Evolutionary conservation across 2,113 vertebrate species (phyloP).

Genomic region (Paramisgurnus dabryanus): DNA sequence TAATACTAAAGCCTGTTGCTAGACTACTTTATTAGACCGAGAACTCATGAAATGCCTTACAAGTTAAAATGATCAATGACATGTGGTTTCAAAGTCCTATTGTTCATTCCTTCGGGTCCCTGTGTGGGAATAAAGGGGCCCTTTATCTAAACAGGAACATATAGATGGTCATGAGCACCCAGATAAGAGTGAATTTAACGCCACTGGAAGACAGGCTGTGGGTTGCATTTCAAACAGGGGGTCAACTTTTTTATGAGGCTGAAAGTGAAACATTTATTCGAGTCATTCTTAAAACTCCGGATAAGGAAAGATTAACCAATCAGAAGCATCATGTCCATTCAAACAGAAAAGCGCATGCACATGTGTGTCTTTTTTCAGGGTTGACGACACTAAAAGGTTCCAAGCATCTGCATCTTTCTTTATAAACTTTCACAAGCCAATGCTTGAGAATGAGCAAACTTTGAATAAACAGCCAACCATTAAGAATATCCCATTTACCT

Average conservation of each 20-base stretch:
- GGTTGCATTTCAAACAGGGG: slow-evolving; percentile 61
- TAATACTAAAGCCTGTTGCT: no score
- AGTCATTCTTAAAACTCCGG: slow-evolving; percentile 62
- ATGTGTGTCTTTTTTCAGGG: slow-evolving; percentile 52
- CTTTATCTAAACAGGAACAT: slow-evolving; percentile 51
- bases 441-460: slow-evolving; percentile 35
- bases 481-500: slow-evolving; percentile 16
- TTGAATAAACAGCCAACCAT: slow-evolving; percentile 10
- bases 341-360: slow-evolving; percentile 14
- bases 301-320: slow-evolving; percentile 26
- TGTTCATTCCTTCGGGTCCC: slow-evolving; percentile 46
- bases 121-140: slow-evolving; percentile 44
- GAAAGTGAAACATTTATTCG: slow-evolving; percentile 64
- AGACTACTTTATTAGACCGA: background rate
- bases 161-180: slow-evolving; percentile 42
- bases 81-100: slow-evolving; percentile 42
- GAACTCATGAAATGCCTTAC: background rate
- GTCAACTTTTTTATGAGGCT: slow-evolving; percentile 69
- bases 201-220: slow-evolving; percentile 11
- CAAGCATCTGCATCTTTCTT: slow-evolving; percentile 39
- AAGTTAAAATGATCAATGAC: slow-evolving; percentile 24
- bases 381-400: slow-evolving; percentile 34
- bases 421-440: slow-evolving; percentile 35
- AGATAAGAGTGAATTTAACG: slow-evolving; percentile 37
- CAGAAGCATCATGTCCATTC: slow-evolving; percentile 17